Evolutionary conservation across 2,797 vertebrate species (phyloP).

Genomic region (Orestias chungarensis): DNA sequence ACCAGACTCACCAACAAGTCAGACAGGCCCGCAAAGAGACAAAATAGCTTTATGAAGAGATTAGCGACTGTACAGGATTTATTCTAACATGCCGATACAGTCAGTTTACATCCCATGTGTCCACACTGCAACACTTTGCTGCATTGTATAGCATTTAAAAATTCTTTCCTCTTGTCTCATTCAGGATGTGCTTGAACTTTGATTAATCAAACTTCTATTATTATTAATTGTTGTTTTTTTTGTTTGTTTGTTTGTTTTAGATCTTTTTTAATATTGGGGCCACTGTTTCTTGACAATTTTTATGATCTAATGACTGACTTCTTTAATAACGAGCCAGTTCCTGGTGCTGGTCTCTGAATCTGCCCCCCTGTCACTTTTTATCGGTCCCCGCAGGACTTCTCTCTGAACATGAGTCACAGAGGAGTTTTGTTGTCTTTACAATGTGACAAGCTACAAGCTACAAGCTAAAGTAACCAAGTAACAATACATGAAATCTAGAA

Average conservation of each 20-base stretch:
- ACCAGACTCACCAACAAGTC: constrained; percentile 43
- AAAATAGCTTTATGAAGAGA: constrained; percentile 24
- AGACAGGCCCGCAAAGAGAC: constrained; percentile 9
- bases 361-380: neutral
- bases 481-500: constrained; percentile 2
- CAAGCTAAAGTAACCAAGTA: neutral
- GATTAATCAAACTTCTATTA: neutral
- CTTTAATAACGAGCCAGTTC: neutral
- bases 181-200: neutral
- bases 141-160: constrained; percentile 1
- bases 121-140: constrained; percentile 11
- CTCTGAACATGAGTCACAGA: constrained; percentile 25
- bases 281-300: too few relatives aligned
- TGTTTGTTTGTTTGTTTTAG: neutral
- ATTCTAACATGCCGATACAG: neutral
- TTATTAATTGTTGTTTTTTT: neutral
- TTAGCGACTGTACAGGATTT: constrained; percentile 23
- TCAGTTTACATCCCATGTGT: constrained; percentile 14
- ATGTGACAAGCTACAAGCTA: constrained; percentile 3
- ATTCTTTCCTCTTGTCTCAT: neutral
- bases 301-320: constrained; percentile 7
- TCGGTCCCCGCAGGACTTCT: neutral
- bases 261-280: too few relatives aligned
- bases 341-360: neutral
- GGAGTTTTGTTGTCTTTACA: constrained; percentile 9